Evolutionary conservation across 2,113 vertebrate genomes (phyloP).

Genomic region (Lophius piscatorius): DNA sequence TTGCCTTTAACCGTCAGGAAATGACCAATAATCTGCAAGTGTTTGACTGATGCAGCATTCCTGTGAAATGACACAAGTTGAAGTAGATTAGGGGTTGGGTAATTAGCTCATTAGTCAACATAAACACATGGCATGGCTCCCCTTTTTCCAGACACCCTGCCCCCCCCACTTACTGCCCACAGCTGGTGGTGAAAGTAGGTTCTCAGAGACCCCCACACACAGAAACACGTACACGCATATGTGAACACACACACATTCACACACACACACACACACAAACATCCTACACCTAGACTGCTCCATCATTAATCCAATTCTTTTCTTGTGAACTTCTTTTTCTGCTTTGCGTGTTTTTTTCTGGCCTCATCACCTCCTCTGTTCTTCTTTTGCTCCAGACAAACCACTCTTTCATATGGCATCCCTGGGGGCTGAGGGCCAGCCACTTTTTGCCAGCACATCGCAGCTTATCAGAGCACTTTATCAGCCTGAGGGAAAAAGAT

Average conservation of each 20-base stretch:
- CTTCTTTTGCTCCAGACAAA: conserved; percentile 80
- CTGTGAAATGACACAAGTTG: conserved; percentile 81
- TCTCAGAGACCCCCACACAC: conserved; percentile 19
- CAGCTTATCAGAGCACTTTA: conserved; percentile 98
- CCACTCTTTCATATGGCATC: conserved; percentile 85
- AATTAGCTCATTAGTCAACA: conserved; percentile 83
- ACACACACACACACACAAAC: conserved; percentile 33
- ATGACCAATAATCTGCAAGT: conserved; percentile 79
- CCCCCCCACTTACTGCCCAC: conserved; percentile 58
- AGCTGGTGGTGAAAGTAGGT: conserved; percentile 67
- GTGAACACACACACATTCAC: conserved; percentile 17
- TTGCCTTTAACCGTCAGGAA: conserved; percentile 80
- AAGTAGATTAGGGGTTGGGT: conserved; percentile 75
- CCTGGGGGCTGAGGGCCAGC: conserved; percentile 80
- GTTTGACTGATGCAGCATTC: conserved; percentile 79
- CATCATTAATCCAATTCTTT: conserved; percentile 56
- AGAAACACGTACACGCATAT: conserved; percentile 15
- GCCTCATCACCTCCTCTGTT: conserved; percentile 60
- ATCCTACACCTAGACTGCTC: conserved; percentile 41
- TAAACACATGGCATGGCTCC: conserved; percentile 74
- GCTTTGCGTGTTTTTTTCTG: conserved; percentile 42
- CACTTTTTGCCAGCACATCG: conserved; percentile 79
- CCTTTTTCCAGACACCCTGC: conserved; percentile 57
- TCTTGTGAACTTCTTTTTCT: conserved; percentile 40
- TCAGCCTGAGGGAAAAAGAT: conserved; percentile 89